Conservation (phyloP, 2,888 invertebrate species). For the Dasypogon diadema region DNA sequence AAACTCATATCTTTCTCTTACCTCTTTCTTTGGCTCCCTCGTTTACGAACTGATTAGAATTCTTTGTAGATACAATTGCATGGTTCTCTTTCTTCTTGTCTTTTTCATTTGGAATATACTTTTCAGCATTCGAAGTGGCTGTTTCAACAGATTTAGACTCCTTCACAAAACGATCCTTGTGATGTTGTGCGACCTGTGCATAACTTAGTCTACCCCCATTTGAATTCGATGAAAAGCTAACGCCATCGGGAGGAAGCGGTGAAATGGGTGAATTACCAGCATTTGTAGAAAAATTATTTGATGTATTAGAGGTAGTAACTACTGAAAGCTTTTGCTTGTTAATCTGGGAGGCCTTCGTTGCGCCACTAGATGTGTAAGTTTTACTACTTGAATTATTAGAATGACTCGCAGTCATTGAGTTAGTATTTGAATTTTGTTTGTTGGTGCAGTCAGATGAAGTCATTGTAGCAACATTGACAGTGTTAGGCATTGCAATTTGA, state of each 20-base stretch:
- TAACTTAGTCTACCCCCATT: conserved; percentile 71
- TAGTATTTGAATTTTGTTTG: conserved; percentile 42
- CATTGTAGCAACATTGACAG: conserved; percentile 71
- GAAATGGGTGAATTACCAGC: conserved; percentile 58
- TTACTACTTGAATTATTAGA: conserved; percentile 24
- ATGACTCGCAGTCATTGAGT: conserved; percentile 32
- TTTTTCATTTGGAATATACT: conserved; percentile 52
- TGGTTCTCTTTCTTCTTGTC: conserved; percentile 58
- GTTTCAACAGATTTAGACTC: conserved; percentile 57
- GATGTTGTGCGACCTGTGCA: conserved; percentile 77
- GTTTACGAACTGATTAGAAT: conserved; percentile 54
- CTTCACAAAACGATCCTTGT: conserved; percentile 69
- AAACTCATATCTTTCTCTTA: no score
- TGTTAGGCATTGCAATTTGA: conserved; percentile 51
- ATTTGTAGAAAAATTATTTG: conserved; percentile 41
- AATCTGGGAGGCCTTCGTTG: conserved; percentile 15
- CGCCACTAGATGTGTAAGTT: conserved; percentile 6
- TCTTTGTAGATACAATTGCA: conserved; percentile 52
- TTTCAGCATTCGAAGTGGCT: conserved; percentile 48
- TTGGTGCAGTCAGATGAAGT: conserved; percentile 64
- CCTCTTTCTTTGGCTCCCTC: conserved; percentile 67
- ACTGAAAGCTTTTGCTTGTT: conserved; percentile 53
- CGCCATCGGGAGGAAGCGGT: conserved; percentile 45
- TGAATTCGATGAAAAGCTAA: conserved; percentile 52
- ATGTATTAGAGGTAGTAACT: conserved; percentile 41